A percentile compares a stretch with the other conserved stretches of the same genome.
These are phyloP conservation scores for Drosophila dunni DNA, from an alignment of 1,140 invertebrate genomes.

Conservation along the genomic window DNA sequence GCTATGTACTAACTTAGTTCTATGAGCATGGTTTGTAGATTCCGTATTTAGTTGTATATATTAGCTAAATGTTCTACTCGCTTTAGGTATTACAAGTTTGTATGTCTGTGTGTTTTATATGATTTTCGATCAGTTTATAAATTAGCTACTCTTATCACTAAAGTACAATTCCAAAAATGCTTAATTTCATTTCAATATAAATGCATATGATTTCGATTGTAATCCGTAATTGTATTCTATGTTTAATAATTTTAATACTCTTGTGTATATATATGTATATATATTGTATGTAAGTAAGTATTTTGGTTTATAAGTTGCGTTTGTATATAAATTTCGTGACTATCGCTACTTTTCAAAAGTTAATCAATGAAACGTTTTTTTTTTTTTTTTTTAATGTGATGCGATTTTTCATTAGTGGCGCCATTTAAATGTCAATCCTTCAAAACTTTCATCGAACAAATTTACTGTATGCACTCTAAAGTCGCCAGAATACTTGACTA, in stretches of 20 bases:
- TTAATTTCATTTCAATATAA: constrained; percentile 64
- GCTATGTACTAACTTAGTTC: constrained; percentile 40
- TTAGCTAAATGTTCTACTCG: neutral
- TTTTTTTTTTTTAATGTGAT: constrained; percentile 36
- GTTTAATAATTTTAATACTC: constrained; percentile 54
- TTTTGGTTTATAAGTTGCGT: constrained; percentile 20
- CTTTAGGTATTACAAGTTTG: neutral
- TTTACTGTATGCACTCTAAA: constrained; percentile 3
- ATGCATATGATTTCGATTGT: constrained; percentile 75
- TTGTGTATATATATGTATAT: constrained; percentile 52
- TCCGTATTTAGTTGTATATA: constrained; percentile 23
- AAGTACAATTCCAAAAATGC: constrained; percentile 82
- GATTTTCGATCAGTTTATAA: constrained; percentile 37
- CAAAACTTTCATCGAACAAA: constrained; percentile 14
- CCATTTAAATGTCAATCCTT: neutral
- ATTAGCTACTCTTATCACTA: constrained; percentile 76
- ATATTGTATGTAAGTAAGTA: constrained; percentile 27
- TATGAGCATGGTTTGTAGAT: constrained; percentile 25
- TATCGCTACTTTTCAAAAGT: constrained; percentile 38
- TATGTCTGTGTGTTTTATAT: constrained; percentile 35
- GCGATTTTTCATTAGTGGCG: constrained; percentile 58
- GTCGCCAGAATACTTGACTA: constrained; percentile 16
- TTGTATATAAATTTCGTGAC: constrained; percentile 32
- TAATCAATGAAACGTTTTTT: constrained; percentile 29
- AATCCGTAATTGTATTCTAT: constrained; percentile 54